Evolutionary conservation across 2,888 invertebrate genomes (phyloP), one percentile per base, ranked within the genome.

Genomic region (Amiota communis): DNA sequence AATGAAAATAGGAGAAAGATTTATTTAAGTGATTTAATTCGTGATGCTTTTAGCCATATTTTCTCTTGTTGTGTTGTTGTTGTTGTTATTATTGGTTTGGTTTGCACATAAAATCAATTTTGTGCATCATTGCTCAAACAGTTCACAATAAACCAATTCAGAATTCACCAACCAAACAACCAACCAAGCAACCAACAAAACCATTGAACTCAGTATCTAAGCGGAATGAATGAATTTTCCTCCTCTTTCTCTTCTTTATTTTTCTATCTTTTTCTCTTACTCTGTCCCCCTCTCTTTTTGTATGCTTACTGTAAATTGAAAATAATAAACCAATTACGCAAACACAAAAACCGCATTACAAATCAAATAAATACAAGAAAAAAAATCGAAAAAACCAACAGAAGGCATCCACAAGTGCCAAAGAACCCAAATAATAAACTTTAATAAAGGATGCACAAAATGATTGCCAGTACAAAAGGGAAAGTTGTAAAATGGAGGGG

Each of bases 311-410:
- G 71, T 72, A 76, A 77, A 72, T 77, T 74, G 57, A 77, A 77
- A 74, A 76, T 77, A 77, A 75, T 75, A 77, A 77, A 74, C 73
- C 77, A 64, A 72, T 75, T 72, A 70, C 73, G 72, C 46, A 71
- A 68, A 64, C 57, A 57, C 67, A 68, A 23, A 68, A 68, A 68
- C 67, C 67, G 67, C 67, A 68, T 68, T 68, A 68, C 51, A 68
- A 68, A 68, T 68, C 67, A 68, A 23, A 68, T 68, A 67, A 67
- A 67, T 51, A 67, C 64, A 47, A 61, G 36, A 71, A 57, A 70
- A 61, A 17, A 23, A 2, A 23, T n/a, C n/a, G n/a, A 1, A 12
- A 23, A 13, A 49, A 17, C 17, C 49, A 49, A 23, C 49, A 67
- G 17, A 59, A 63, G 63, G 36, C 36, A 36, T 36, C 36, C 36